Conservation (phyloP, 1,140 invertebrate genomes). For the Liolophura sinensis region DNA sequence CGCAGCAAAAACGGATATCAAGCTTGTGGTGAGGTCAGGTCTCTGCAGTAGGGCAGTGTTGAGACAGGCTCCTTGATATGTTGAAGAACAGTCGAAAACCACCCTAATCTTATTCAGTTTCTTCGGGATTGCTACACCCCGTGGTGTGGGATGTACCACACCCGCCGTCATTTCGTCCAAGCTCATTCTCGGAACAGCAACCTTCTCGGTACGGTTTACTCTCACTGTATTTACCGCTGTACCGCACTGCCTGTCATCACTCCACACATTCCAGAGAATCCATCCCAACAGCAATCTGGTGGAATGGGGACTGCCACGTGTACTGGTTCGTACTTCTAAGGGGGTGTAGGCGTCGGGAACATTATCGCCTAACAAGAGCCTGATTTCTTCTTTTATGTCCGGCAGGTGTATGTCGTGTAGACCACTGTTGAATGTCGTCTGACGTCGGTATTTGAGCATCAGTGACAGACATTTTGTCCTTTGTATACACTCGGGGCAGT, state of each 20-base stretch:
- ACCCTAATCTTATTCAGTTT: constrained; percentile 26
- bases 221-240: no score
- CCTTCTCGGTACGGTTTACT: no score
- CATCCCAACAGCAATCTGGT: constrained; percentile 9
- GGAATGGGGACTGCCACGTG: constrained; percentile 3
- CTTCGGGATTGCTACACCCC: constrained; percentile 23
- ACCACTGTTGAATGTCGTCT: constrained; percentile 10
- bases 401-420: constrained; percentile 2
- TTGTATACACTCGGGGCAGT: constrained; percentile 18
- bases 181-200: no score
- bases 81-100: constrained; percentile 28
- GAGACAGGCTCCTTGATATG: constrained; percentile 18
- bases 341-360: no score
- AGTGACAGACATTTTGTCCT: no score
- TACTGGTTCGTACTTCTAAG: no score
- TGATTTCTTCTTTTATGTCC: constrained; percentile 4
- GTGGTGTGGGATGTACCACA: constrained; percentile 33
- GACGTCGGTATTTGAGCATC: constrained; percentile 3
- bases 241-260: no score
- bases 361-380: constrained; percentile 11
- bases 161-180: no score
- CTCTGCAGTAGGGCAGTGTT: constrained; percentile 24
- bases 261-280: constrained; percentile 1
- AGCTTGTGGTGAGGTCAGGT: constrained; percentile 22
- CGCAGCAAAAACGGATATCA: constrained; percentile 19